These are phyloP conservation scores for Pyrocephalus nanus DNA, from an alignment of 2,797 vertebrate species.

Conservation along the genomic window DNA sequence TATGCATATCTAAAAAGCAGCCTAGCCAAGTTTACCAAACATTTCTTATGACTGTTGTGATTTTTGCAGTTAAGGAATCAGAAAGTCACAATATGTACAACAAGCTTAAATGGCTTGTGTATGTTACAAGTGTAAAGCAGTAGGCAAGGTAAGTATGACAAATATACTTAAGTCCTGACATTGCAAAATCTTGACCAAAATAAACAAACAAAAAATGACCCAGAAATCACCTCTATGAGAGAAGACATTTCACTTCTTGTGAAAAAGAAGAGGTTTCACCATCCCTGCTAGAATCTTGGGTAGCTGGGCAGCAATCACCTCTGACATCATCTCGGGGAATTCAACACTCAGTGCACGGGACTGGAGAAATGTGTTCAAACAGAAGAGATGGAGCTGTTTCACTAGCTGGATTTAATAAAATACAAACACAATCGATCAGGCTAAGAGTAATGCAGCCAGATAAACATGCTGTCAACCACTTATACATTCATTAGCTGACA, in stretches of 20 bases:
- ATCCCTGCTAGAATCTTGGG: conserved; percentile 98
- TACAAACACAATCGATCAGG: conserved; percentile 21
- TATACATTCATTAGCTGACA: background rate
- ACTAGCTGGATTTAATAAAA: conserved; percentile 85
- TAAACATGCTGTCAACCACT: background rate
- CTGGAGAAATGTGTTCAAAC: conserved; percentile 96
- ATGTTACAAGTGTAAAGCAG: conserved; percentile 70
- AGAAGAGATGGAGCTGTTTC: conserved; percentile 96
- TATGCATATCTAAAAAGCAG: conserved; percentile 61
- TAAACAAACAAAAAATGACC: conserved; percentile 37
- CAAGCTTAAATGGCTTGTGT: conserved; percentile 56
- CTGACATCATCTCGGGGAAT: conserved; percentile 99
- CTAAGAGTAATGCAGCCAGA: background rate
- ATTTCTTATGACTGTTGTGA: conserved; percentile 50
- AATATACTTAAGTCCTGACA: conserved; percentile 49
- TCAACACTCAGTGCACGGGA: conserved; percentile 93
- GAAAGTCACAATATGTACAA: conserved; percentile 54
- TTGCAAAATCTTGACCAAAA: conserved; percentile 52
- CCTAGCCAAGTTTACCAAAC: conserved; percentile 54
- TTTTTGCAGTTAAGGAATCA: conserved; percentile 58
- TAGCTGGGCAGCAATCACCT: conserved; percentile 95
- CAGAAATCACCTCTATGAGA: conserved; percentile 57
- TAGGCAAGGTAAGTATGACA: conserved; percentile 30
- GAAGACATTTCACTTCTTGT: conserved; percentile 86
- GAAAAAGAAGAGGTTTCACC: conserved; percentile 97